phyloP scores from a whole-genome alignment of 2,113 vertebrate genomes.

The rat (Rattus norvegicus) region GRCr8 NC_086019.1:26882501-26883000 shows the following conservation, averaged over 20 bases:
- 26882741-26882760: background rate
- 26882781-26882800: background rate
- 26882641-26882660: background rate
- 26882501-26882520: too few species aligned
- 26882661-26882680: background rate
- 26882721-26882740: background rate
- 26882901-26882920: background rate
- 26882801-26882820: background rate
- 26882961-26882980: background rate
- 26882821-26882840: background rate
- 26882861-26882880: background rate
- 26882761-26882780: background rate
- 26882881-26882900: background rate
- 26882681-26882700: background rate
- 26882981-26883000: background rate
- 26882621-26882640: background rate
- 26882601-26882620: background rate
- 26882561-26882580: background rate
- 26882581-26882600: background rate
- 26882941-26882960: background rate
- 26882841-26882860: background rate
- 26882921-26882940: background rate
- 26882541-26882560: background rate
- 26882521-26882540: background rate
- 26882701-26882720: background rate